Percentiles rank a stretch among this genome's conserved stretches.
These are phyloP conservation scores for Leucophenga maculata DNA, from an alignment of 2,888 invertebrate species.

Conservation along the genomic window DNA sequence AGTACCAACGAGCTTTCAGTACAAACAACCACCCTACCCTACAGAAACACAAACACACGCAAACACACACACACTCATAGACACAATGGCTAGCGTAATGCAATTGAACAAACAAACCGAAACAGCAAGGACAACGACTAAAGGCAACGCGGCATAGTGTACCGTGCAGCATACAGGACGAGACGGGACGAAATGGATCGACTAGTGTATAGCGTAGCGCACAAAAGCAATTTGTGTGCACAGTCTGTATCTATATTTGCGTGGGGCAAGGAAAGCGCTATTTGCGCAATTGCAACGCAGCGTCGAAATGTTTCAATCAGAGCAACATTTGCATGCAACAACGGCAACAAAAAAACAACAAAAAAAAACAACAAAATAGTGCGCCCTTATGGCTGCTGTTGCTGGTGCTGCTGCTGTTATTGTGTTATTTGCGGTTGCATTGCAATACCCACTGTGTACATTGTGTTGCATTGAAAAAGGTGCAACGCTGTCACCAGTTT, in stretches of 20 bases:
- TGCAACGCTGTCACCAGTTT: background rate
- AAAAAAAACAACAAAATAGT: background rate
- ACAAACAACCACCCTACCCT: too few species aligned
- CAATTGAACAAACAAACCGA: slow-evolving; percentile 17
- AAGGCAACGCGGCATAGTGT: too few species aligned
- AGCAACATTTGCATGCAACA: slow-evolving; percentile 3
- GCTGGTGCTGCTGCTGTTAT: too few species aligned
- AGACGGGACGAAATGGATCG: too few species aligned
- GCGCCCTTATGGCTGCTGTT: background rate
- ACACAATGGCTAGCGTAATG: slow-evolving; percentile 4
- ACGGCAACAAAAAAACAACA: slow-evolving; percentile 10
- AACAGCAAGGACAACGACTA: background rate
- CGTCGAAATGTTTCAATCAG: slow-evolving; percentile 15
- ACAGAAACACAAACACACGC: too few species aligned
- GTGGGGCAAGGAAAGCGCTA: background rate
- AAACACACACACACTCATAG: background rate
- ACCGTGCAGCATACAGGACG: too few species aligned
- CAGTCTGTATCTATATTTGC: slow-evolving; percentile 20
- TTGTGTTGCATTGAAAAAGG: too few species aligned
- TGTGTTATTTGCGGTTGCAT: too few species aligned
- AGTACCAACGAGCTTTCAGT: background rate
- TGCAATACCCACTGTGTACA: too few species aligned
- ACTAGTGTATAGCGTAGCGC: too few species aligned
- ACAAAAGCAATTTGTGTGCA: slow-evolving; percentile 2
- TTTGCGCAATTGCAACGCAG: slow-evolving; percentile 8